phyloP scores from a whole-genome alignment of 1,140 invertebrate genomes.

The Carcinoscorpius rotundicauda region DNA sequence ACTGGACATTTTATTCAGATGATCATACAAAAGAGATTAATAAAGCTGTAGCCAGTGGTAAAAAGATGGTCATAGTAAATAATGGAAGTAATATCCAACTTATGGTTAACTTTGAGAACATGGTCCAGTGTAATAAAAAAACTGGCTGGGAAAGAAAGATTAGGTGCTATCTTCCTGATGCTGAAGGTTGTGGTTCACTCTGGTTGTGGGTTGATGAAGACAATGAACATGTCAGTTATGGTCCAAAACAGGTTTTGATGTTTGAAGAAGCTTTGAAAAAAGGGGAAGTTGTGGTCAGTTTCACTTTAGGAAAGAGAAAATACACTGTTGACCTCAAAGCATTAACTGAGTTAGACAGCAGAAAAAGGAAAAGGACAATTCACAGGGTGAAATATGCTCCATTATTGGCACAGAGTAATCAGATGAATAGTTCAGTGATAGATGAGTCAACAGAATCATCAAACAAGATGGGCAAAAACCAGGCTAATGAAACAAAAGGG shows the following conservation, averaged over 20 bases:
- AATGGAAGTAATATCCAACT: not conserved
- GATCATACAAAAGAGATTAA: no score
- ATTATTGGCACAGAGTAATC: not conserved
- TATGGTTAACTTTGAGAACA: slow-evolving; percentile 9
- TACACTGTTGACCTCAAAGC: slow-evolving; percentile 9
- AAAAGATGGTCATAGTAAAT: no score
- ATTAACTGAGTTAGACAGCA: not conserved
- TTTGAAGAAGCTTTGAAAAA: slow-evolving; percentile 11
- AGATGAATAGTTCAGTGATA: not conserved
- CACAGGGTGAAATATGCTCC: not conserved
- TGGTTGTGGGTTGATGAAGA: slow-evolving; percentile 14
- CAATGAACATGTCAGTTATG: slow-evolving; percentile 4
- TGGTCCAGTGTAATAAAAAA: slow-evolving; percentile 10
- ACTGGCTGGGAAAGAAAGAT: slow-evolving; percentile 7
- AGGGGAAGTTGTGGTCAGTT: slow-evolving; percentile 2
- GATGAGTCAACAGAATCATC: not conserved
- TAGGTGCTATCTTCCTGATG: slow-evolving; percentile 4
- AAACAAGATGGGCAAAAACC: no score
- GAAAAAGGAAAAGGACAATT: slow-evolving; percentile 1
- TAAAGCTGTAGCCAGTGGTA: no score
- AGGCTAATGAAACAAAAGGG: no score
- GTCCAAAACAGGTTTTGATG: not conserved
- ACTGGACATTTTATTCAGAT: no score
- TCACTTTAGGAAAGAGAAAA: not conserved
- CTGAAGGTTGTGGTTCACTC: not conserved